A percentile compares a stretch with the other conserved stretches of the same genome.
These are phyloP conservation scores for Cabera pusaria DNA, from an alignment of 2,888 invertebrate species.

Conservation along the genomic window DNA sequence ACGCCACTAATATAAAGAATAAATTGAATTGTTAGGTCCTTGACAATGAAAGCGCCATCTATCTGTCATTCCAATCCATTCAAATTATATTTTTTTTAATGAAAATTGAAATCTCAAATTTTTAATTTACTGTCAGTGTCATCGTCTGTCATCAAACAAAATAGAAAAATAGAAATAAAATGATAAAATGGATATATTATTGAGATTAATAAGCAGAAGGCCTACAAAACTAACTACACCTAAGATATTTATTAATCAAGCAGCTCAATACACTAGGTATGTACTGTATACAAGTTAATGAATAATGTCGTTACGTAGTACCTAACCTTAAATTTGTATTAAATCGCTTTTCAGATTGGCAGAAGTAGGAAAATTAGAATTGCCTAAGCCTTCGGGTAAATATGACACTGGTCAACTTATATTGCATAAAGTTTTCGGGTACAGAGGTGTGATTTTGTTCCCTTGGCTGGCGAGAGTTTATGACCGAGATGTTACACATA, in stretches of 20 bases:
- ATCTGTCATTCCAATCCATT: too few species aligned
- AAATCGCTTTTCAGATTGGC: slow-evolving; percentile 86
- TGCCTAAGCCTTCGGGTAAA: slow-evolving; percentile 93
- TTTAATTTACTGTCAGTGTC: slow-evolving; percentile 6
- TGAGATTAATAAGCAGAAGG: slow-evolving; percentile 69
- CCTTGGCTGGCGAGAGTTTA: slow-evolving; percentile 98
- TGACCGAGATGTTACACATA: slow-evolving; percentile 94
- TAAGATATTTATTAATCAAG: slow-evolving; percentile 67
- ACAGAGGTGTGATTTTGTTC: slow-evolving; percentile 97
- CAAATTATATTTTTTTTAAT: too few species aligned
- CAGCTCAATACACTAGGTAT: slow-evolving; percentile 76
- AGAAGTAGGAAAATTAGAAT: slow-evolving; percentile 96
- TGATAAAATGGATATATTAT: slow-evolving; percentile 81
- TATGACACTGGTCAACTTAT: slow-evolving; percentile 98
- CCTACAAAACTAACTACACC: slow-evolving; percentile 61
- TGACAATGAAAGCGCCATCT: too few species aligned
- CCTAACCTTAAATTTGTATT: slow-evolving; percentile 57
- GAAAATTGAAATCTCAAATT: too few species aligned
- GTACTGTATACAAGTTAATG: slow-evolving; percentile 11
- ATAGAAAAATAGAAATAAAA: slow-evolving; percentile 63
- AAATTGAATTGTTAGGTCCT: too few species aligned
- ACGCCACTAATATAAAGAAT: too few species aligned
- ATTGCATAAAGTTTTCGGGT: slow-evolving; percentile 98
- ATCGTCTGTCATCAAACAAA: slow-evolving; percentile 57
- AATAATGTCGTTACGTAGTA: slow-evolving; percentile 44